These are phyloP conservation scores for Mus caroli DNA, from an alignment of 2,797 vertebrate species.

Conservation along the genomic window DNA sequence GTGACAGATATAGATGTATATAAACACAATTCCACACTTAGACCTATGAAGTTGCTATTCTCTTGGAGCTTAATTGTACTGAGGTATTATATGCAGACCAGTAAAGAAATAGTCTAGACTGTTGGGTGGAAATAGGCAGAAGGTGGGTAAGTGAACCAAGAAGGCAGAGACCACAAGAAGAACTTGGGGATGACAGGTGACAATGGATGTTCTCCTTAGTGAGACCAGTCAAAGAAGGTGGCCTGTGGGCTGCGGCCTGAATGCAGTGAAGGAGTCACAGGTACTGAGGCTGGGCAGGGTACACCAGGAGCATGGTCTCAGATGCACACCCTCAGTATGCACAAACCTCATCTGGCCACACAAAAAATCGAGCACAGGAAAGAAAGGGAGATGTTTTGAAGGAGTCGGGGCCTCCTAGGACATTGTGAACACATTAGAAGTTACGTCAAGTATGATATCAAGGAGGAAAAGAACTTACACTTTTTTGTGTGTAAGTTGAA, in stretches of 20 bases:
- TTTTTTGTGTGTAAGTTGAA: neutral
- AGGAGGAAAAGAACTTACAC: neutral
- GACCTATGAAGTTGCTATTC: neutral
- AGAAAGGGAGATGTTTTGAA: neutral
- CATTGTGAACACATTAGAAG: neutral
- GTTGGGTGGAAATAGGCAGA: neutral
- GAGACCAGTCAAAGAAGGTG: neutral
- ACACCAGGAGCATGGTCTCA: too few relatives aligned
- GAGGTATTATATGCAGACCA: neutral
- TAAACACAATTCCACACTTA: neutral
- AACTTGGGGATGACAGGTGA: rapidly evolving
- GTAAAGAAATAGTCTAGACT: neutral
- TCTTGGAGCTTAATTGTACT: neutral
- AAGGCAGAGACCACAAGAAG: neutral
- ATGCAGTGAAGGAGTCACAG: neutral
- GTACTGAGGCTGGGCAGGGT: too few relatives aligned
- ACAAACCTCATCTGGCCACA: neutral
- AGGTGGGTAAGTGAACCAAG: neutral
- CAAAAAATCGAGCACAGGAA: neutral
- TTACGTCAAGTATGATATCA: neutral
- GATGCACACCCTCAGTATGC: too few relatives aligned
- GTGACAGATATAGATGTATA: neutral
- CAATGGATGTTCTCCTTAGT: neutral
- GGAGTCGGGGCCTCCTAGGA: neutral
- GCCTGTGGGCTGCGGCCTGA: neutral